Conservation (phyloP, 2,888 invertebrate genomes). For the Polydrusus tereticollis region DNA sequence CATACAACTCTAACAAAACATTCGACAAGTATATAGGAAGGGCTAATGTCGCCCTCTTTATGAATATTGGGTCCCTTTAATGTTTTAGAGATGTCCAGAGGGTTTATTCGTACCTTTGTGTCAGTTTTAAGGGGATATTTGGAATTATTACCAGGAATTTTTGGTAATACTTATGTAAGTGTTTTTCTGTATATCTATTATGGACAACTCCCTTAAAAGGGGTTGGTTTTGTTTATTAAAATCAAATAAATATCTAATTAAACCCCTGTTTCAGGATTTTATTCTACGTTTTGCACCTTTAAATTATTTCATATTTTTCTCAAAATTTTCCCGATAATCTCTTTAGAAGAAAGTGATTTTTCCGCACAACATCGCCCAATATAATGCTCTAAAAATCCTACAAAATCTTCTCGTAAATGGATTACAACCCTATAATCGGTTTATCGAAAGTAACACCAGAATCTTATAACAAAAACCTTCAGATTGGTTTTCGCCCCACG, state of each 20-base stretch:
- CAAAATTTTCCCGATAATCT: background rate
- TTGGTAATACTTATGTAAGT: background rate
- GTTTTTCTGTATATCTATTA: background rate
- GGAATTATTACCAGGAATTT: background rate
- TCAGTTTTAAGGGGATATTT: conserved; percentile 8
- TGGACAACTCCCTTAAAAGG: background rate
- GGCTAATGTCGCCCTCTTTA: conserved; percentile 33
- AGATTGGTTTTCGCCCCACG: conserved; percentile 23
- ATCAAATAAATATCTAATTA: too few relatives aligned
- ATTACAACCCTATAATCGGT: conserved; percentile 43
- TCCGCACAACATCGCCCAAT: background rate
- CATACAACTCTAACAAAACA: background rate
- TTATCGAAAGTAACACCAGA: conserved; percentile 46
- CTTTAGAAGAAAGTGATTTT: background rate
- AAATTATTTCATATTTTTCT: background rate
- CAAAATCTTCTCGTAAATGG: conserved; percentile 42
- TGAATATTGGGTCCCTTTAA: conserved; percentile 35
- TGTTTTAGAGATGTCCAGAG: conserved; percentile 32
- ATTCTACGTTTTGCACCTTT: background rate
- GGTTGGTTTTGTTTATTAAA: too few relatives aligned
- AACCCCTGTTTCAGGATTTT: background rate
- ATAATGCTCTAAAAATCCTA: conserved; percentile 29
- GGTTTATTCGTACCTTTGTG: conserved; percentile 26
- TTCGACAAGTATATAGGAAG: conserved; percentile 18
- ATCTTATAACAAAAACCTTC: conserved; percentile 22